Percentiles rank a stretch among this genome's conserved stretches.
These are phyloP conservation scores for Ptychadena robeensis DNA, from an alignment of 2,797 vertebrate species.

Conservation along the genomic window DNA sequence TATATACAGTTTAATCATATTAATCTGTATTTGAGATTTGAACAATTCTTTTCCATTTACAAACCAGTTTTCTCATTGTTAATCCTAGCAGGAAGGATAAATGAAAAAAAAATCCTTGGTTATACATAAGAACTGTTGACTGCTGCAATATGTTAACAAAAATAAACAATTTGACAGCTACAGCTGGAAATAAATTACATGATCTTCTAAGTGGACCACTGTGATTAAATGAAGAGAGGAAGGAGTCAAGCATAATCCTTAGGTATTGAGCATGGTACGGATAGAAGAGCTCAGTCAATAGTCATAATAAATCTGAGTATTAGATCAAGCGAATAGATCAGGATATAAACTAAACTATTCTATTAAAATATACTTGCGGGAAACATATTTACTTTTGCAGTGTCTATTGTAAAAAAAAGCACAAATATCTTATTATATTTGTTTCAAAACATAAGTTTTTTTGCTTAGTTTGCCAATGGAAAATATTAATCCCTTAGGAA, in stretches of 20 bases:
- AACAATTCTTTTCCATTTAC: neutral
- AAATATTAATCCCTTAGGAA: neutral
- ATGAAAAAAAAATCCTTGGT: neutral
- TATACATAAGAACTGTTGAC: neutral
- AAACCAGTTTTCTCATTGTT: neutral
- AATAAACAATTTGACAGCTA: neutral
- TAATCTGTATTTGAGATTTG: neutral
- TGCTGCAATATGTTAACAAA: neutral
- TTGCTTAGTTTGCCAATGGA: neutral
- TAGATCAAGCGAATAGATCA: neutral
- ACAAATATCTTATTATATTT: neutral
- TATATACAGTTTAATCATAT: neutral
- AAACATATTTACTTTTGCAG: neutral
- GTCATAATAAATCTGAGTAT: neutral
- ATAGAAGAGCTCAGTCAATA: neutral
- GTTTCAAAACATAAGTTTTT: neutral
- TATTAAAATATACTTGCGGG: neutral
- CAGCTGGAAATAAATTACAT: constrained; percentile 1
- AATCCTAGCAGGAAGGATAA: neutral
- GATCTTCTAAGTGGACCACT: neutral
- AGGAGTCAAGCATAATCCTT: neutral
- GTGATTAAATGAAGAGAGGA: neutral
- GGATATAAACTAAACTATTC: neutral
- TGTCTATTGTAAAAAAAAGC: neutral
- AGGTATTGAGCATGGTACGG: neutral